Conservation (phyloP, 2,797 vertebrate species). For the Morus bassanus region DNA sequence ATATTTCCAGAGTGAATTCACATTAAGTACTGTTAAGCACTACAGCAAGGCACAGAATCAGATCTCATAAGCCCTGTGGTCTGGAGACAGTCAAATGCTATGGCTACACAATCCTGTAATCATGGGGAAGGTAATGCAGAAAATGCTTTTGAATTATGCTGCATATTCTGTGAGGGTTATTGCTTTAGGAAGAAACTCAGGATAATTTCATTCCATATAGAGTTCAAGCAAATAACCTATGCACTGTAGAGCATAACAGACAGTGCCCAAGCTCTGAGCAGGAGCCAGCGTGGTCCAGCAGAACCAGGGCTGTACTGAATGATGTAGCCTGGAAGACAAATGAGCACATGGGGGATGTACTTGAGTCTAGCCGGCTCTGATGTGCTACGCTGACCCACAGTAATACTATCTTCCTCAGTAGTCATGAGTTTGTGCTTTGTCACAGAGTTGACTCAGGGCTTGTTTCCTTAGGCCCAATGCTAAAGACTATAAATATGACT, state of each 20-base stretch:
- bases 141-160: background rate
- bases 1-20: background rate
- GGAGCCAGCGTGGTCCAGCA: background rate
- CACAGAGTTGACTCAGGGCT: background rate
- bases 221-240: background rate
- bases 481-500: background rate
- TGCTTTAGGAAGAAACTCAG: background rate
- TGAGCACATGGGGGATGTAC: background rate
- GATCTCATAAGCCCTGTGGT: background rate
- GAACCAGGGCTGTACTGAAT: background rate
- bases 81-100: background rate
- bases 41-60: background rate
- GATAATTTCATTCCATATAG: background rate
- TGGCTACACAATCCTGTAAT: background rate
- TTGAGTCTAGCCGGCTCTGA: background rate
- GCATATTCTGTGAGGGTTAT: rapidly evolving
- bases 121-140: background rate
- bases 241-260: background rate
- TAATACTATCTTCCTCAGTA: background rate
- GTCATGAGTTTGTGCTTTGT: background rate
- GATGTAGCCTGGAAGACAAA: background rate
- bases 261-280: background rate
- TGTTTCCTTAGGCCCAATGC: background rate
- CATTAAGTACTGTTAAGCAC: background rate
- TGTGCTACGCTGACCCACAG: background rate